Conservation (phyloP, 2,113 vertebrate genomes). For the Carettochelys insculpta region DNA sequence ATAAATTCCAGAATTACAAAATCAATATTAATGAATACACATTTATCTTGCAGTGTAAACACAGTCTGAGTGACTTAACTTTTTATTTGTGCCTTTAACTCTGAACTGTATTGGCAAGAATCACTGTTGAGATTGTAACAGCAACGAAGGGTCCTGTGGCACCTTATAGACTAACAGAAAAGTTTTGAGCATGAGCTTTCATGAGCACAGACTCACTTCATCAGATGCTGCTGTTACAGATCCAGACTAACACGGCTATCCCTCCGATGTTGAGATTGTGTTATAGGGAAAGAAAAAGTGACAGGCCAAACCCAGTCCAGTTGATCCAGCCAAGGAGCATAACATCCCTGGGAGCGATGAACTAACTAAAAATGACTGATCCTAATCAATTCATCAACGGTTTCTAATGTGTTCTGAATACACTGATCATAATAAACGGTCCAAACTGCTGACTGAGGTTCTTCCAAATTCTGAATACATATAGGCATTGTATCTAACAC, state of each 20-base stretch:
- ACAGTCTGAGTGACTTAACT: neutral
- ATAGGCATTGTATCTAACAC: neutral
- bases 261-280: neutral
- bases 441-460: conserved; percentile 22
- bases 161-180: too few relatives aligned
- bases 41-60: too few relatives aligned
- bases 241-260: too few relatives aligned
- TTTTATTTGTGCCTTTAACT: conserved; percentile 29
- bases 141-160: too few relatives aligned
- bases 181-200: too few relatives aligned
- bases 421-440: conserved; percentile 6
- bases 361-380: conserved; percentile 14
- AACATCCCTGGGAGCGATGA: neutral
- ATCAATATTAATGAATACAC: too few relatives aligned
- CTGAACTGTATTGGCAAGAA: neutral
- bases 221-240: too few relatives aligned
- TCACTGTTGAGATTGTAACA: neutral
- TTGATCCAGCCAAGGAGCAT: neutral
- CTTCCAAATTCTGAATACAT: conserved; percentile 46
- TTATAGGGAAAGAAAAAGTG: neutral
- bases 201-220: too few relatives aligned
- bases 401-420: conserved; percentile 19
- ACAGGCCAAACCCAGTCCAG: neutral
- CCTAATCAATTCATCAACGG: conserved; percentile 53
- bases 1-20: too few relatives aligned